Evolutionary conservation across 1,140 invertebrate species (phyloP).

Genomic region (Temnothorax curvispinosus): DNA sequence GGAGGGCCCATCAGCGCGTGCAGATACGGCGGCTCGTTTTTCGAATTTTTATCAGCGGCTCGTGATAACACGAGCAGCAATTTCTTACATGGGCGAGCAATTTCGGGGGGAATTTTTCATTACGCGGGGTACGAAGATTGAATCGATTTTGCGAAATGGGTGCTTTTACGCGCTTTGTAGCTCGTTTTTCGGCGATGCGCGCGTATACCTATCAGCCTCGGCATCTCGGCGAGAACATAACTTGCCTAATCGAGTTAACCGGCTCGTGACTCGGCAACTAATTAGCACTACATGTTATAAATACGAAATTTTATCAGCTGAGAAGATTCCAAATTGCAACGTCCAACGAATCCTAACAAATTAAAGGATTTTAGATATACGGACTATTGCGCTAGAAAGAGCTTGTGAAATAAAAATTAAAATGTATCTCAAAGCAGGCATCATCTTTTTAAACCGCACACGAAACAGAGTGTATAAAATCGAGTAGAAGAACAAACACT

Average conservation of each 20-base stretch:
- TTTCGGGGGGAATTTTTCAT: conserved; percentile 50
- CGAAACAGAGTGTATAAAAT: not conserved
- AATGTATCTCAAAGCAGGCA: not conserved
- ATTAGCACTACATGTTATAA: not conserved
- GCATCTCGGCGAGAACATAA: not conserved
- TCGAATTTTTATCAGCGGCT: conserved; percentile 47
- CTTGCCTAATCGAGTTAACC: conserved; percentile 25
- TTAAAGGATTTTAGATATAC: not conserved
- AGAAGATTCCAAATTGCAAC: not conserved
- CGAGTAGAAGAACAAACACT: not conserved
- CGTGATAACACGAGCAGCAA: conserved; percentile 32
- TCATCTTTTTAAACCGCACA: not conserved
- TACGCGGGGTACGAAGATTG: conserved; percentile 34
- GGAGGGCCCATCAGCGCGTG: not conserved
- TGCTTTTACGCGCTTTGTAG: conserved; percentile 11
- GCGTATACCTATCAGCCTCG: not conserved
- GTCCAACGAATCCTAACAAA: not conserved
- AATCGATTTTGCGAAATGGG: conserved; percentile 50
- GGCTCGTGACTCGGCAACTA: not conserved
- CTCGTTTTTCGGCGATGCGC: conserved; percentile 5
- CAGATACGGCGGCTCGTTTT: conserved; percentile 17
- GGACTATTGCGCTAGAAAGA: not conserved
- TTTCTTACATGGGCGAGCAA: conserved; percentile 58
- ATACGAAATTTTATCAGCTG: not conserved
- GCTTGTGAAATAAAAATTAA: not conserved